These are phyloP conservation scores for Erythrolamprus reginae DNA, from an alignment of 2,113 vertebrate species.

Conservation along the genomic window DNA sequence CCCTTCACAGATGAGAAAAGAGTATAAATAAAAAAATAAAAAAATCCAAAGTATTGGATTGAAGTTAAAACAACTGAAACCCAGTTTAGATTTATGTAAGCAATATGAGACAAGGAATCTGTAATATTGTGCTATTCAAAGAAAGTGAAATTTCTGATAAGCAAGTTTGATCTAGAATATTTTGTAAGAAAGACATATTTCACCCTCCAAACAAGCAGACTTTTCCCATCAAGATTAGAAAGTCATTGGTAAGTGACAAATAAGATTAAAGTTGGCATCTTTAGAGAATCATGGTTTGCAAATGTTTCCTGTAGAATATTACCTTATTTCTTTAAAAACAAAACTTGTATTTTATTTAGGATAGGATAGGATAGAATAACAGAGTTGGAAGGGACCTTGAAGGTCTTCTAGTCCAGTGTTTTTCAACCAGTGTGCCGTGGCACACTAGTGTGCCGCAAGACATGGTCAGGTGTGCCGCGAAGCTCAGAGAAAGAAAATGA, in stretches of 20 bases:
- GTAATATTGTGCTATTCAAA: neutral
- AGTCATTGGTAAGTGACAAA: neutral
- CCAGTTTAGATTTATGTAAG: neutral
- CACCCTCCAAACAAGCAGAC: neutral
- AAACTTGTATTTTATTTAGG: neutral
- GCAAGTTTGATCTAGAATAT: neutral
- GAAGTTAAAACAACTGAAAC: neutral
- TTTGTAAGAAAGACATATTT: neutral
- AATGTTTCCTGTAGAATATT: neutral
- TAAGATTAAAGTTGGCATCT: neutral
- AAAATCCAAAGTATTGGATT: neutral
- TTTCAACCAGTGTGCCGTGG: no score
- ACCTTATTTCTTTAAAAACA: neutral
- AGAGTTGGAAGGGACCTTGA: no score
- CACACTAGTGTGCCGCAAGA: no score
- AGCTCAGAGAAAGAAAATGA: no score
- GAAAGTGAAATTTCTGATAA: neutral
- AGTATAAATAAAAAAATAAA: neutral
- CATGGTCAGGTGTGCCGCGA: no score
- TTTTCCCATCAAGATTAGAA: neutral
- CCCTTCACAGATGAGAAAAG: neutral
- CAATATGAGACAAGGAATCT: neutral
- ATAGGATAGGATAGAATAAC: no score
- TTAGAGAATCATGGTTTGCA: neutral
- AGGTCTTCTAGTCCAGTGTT: no score